phyloP scores from a whole-genome alignment of 2,797 vertebrate genomes.

The Anguilla marmorata region DNA sequence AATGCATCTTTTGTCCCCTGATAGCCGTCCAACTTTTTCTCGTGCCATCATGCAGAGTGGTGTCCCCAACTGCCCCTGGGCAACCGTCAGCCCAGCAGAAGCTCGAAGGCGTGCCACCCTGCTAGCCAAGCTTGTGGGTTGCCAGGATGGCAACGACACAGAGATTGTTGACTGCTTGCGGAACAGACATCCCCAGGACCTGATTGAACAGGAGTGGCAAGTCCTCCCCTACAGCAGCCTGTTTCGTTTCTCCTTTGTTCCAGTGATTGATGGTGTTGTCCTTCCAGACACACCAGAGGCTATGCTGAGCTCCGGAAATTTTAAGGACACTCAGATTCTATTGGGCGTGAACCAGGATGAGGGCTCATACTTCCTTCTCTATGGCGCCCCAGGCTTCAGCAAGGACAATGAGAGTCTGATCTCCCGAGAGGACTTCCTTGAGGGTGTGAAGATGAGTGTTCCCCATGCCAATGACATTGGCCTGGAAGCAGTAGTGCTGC shows the following conservation, averaged over 20 bases:
- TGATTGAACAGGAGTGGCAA: slow-evolving; percentile 83
- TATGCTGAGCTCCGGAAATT: slow-evolving; percentile 78
- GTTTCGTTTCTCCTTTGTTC: slow-evolving; percentile 91
- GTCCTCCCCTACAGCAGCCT: slow-evolving; percentile 81
- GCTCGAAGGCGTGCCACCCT: slow-evolving; percentile 77
- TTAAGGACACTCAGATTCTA: slow-evolving; percentile 82
- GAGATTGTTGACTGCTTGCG: slow-evolving; percentile 83
- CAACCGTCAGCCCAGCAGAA: slow-evolving; percentile 78
- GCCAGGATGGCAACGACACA: slow-evolving; percentile 77
- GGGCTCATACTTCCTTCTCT: slow-evolving; percentile 88
- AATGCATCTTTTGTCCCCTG: slow-evolving; percentile 81
- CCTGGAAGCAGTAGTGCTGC: slow-evolving; percentile 86
- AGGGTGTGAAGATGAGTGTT: slow-evolving; percentile 82
- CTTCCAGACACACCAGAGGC: slow-evolving; percentile 82
- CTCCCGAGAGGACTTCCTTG: slow-evolving; percentile 85
- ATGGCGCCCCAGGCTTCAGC: slow-evolving; percentile 89
- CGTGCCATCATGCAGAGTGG: slow-evolving; percentile 87
- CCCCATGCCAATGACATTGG: slow-evolving; percentile 89
- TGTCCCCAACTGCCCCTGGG: slow-evolving; percentile 87
- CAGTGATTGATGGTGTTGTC: slow-evolving; percentile 85
- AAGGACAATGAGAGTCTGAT: slow-evolving; percentile 94
- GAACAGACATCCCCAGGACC: slow-evolving; percentile 71
- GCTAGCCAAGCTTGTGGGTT: slow-evolving; percentile 77
- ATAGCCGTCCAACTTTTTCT: slow-evolving; percentile 78
- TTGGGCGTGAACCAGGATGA: slow-evolving; percentile 90